Evolutionary conservation across 2,113 vertebrate genomes (phyloP), one percentile per base, ranked within the genome.

Genomic region (Megaleporinus macrocephalus): DNA sequence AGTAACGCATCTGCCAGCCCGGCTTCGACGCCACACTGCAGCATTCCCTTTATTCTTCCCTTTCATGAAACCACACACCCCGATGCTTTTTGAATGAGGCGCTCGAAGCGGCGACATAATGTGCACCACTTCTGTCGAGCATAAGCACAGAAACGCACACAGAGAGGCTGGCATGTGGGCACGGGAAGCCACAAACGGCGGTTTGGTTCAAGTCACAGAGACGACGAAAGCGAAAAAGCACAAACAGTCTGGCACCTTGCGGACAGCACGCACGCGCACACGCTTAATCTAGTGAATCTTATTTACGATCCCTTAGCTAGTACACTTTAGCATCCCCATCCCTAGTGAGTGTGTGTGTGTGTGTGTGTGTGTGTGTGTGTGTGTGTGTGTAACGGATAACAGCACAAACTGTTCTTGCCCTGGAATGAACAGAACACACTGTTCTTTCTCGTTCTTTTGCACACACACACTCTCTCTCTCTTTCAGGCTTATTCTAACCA

Each of bases 371-470:
- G 74, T 84, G 51, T 66, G 75, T 70, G 74, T 57, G 74, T 76
- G 74, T 63, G 27, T 26, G 61, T 47, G 59, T 18, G 29, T n/a
- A 33, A 84, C 41, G 13, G 75, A 82, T 79, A 76, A 76, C 63
- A 76, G 89, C 77, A 89, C 88, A 90, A 79, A 66, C 61, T 87
- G 88, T 90, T 90, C 89, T 85, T 86, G 81, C 83, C 49, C 80
- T 53, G 77, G 85, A 83, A 82, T 59, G 68, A 87, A 29, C 76
- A 81, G 89, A 86, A 87, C 90, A 77, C 79, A 12, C 77, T 83
- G 87, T 88, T 89, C 89, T 74, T 83, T 79, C 57, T 1, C 63
- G 5, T 49, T 47, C 78, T 66, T 26, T 7, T 30, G 14, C 36
- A 16, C 30, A 30, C n/a, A n/a, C n/a, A n/a, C n/a, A n/a, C n/a